Conservation (phyloP, 2,797 vertebrate genomes). For the Borostomias antarcticus region DNA sequence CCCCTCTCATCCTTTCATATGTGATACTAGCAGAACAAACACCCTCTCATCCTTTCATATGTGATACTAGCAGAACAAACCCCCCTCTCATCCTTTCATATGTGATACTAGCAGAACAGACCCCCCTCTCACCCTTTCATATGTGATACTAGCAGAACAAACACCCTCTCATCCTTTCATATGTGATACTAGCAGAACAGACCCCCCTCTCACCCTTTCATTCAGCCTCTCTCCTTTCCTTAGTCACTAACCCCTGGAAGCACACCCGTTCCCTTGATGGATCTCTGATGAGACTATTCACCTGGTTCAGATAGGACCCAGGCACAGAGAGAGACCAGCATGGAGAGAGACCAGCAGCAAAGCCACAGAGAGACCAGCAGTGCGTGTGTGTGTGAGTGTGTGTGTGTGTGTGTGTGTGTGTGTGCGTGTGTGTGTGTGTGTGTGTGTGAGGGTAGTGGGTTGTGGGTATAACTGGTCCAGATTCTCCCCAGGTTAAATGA, state of each 20-base stretch:
- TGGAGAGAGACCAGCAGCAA: too few species aligned
- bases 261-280: constrained; percentile 62
- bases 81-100: constrained; percentile 71
- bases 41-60: constrained; percentile 71
- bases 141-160: too few species aligned
- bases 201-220: constrained; percentile 71
- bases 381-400: too few species aligned
- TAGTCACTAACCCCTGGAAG: constrained; percentile 68
- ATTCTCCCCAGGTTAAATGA: constrained; percentile 53
- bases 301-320: constrained; percentile 61
- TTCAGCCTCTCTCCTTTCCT: constrained; percentile 56
- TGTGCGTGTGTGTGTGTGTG: too few species aligned
- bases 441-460: too few species aligned
- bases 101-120: too few species aligned
- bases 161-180: constrained; percentile 71
- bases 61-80: too few species aligned
- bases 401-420: too few species aligned
- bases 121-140: constrained; percentile 71
- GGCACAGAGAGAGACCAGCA: constrained; percentile 40
- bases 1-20: constrained; percentile 71
- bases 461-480: constrained; percentile 51
- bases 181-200: too few species aligned
- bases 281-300: constrained; percentile 63
- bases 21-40: too few species aligned
- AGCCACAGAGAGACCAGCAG: too few species aligned